Conservation (phyloP, 2,113 vertebrate species). For the Tichodroma muraria region DNA sequence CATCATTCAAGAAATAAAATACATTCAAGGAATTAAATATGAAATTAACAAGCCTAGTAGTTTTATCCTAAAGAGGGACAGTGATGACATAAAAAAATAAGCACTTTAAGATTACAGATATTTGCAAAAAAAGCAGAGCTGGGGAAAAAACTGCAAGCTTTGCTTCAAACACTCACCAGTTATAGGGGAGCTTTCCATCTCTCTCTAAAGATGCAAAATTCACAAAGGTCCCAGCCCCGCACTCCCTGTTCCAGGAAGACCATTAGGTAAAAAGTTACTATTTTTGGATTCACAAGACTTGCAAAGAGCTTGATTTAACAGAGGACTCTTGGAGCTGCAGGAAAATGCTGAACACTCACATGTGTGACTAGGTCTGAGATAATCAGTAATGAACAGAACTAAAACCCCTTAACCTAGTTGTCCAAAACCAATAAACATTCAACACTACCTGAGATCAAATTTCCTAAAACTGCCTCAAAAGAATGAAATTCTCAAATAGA, state of each 20-base stretch:
- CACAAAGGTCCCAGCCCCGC: slow-evolving; percentile 92
- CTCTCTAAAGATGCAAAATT: slow-evolving; percentile 94
- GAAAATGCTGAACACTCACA: neutral
- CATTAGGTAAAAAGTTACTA: neutral
- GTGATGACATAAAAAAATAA: neutral
- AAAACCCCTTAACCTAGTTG: neutral
- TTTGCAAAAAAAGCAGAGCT: neutral
- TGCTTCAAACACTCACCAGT: slow-evolving; percentile 80
- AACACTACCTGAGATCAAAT: neutral
- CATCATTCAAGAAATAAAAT: neutral
- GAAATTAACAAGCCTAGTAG: neutral
- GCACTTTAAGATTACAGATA: neutral
- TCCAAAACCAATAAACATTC: neutral
- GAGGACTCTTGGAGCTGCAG: neutral
- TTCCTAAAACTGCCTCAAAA: neutral
- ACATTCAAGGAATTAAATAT: neutral
- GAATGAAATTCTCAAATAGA: neutral
- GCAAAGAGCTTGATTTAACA: neutral
- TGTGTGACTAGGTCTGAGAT: neutral
- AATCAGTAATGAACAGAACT: neutral
- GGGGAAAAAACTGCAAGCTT: neutral
- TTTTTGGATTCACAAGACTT: neutral
- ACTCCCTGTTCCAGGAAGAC: slow-evolving; percentile 78
- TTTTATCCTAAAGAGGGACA: neutral
- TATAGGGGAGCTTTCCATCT: slow-evolving; percentile 94